These are phyloP conservation scores for Alsophila aescularia DNA, from an alignment of 2,888 invertebrate species.

Conservation along the genomic window DNA sequence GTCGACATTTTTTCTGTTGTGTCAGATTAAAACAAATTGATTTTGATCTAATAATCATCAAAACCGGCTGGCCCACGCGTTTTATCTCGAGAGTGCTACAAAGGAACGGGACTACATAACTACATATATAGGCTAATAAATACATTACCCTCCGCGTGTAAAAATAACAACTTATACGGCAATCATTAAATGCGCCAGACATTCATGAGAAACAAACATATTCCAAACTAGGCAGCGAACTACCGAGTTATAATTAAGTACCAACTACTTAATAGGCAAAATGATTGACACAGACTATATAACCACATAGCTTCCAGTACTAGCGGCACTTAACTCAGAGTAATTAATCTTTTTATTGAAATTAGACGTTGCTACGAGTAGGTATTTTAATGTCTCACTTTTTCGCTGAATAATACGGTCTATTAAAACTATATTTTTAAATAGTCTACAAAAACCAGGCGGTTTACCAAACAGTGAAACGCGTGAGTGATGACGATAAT, in stretches of 20 bases:
- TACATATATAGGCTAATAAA: no score
- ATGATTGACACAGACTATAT: constrained; percentile 4
- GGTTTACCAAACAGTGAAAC: no score
- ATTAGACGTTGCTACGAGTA: not conserved
- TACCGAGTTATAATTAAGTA: constrained; percentile 3
- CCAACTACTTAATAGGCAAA: constrained; percentile 3
- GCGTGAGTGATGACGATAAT: no score
- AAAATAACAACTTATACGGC: not conserved
- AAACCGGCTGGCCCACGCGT: no score
- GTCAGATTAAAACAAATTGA: no score
- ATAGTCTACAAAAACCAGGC: no score
- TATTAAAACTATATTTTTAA: not conserved
- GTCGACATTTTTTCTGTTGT: no score
- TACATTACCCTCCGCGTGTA: no score
- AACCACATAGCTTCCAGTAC: not conserved
- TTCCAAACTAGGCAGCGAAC: not conserved
- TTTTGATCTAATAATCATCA: no score
- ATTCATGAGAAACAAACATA: not conserved
- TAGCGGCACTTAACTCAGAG: not conserved
- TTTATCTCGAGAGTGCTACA: no score
- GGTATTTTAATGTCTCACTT: not conserved
- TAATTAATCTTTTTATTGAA: not conserved
- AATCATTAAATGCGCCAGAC: not conserved
- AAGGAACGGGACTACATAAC: no score
- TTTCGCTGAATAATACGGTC: not conserved